These are phyloP conservation scores for Microplitis demolitor DNA, from an alignment of 1,140 invertebrate species.

Conservation along the genomic window DNA sequence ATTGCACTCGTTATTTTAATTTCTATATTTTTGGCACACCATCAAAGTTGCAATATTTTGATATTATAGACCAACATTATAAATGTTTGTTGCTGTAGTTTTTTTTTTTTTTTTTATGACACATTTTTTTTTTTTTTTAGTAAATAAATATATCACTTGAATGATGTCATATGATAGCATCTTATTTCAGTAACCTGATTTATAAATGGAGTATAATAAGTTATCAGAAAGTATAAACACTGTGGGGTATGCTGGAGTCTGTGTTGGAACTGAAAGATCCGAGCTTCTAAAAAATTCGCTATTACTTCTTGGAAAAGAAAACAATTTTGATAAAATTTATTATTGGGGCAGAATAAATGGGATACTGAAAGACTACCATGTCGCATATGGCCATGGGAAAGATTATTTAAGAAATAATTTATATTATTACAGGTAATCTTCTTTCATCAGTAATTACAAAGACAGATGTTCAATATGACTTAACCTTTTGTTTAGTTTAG, in stretches of 20 bases:
- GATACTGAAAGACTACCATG: conserved; percentile 71
- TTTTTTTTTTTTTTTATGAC: neutral
- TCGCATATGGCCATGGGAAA: conserved; percentile 72
- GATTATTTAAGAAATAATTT: conserved; percentile 69
- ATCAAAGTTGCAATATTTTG: neutral
- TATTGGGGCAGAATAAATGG: conserved; percentile 78
- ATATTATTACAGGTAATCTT: conserved; percentile 70
- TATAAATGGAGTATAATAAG: conserved; percentile 45
- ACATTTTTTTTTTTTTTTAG: neutral
- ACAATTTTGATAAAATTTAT: conserved; percentile 74
- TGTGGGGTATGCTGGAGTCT: conserved; percentile 64
- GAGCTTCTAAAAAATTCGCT: conserved; percentile 73
- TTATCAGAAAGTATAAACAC: conserved; percentile 53
- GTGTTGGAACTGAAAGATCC: conserved; percentile 68
- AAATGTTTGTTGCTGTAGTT: too few relatives aligned
- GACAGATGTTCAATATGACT: neutral
- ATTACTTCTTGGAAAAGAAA: conserved; percentile 73
- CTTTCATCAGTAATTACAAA: neutral
- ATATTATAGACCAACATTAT: neutral
- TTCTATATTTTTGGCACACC: too few relatives aligned
- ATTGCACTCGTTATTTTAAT: too few relatives aligned
- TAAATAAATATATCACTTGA: too few relatives aligned
- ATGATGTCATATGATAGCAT: too few relatives aligned
- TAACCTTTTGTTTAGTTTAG: conserved; percentile 54
- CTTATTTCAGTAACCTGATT: too few relatives aligned